Conservation (phyloP, 2,797 vertebrate species). For the Megalops cyprinoides region DNA sequence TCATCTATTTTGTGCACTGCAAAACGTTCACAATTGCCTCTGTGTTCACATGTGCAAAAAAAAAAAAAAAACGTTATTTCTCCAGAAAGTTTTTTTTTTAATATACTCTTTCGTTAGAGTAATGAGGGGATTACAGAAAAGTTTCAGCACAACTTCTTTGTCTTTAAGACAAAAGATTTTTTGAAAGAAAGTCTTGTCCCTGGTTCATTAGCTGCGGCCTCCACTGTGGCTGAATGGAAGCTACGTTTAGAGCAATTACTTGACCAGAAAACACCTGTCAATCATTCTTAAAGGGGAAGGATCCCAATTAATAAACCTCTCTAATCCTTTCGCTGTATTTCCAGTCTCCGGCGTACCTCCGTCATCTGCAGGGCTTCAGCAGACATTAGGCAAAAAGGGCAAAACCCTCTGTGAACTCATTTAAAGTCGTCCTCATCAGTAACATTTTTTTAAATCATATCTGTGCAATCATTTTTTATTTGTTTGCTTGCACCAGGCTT, state of each 20-base stretch:
- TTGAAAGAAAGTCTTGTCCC: constrained; percentile 83
- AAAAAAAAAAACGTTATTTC: background rate
- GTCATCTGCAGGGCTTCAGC: constrained; percentile 71
- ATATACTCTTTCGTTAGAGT: constrained; percentile 33
- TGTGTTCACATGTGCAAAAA: too few relatives aligned
- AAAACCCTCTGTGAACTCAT: constrained; percentile 61
- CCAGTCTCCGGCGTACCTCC: constrained; percentile 73
- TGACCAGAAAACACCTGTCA: constrained; percentile 90
- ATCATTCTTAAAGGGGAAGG: constrained; percentile 95
- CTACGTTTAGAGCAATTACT: constrained; percentile 92
- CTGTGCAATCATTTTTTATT: constrained; percentile 39
- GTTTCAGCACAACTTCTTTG: constrained; percentile 72
- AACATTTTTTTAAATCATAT: background rate
- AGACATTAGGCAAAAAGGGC: constrained; percentile 66
- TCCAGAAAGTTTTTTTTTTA: constrained; percentile 2
- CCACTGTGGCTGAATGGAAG: constrained; percentile 77
- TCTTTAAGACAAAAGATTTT: constrained; percentile 80
- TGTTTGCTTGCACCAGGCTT: constrained; percentile 63
- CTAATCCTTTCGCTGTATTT: constrained; percentile 84
- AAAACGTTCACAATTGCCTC: too few relatives aligned
- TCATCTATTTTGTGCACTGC: too few relatives aligned
- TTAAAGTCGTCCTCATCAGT: constrained; percentile 46
- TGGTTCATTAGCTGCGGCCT: constrained; percentile 81
- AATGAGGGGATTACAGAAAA: constrained; percentile 77
- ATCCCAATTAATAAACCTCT: constrained; percentile 91